A percentile compares a stretch with the other conserved stretches of the same genome.
Evolutionary conservation across 2,113 vertebrate species (phyloP).

Genomic region (Puma concolor): DNA sequence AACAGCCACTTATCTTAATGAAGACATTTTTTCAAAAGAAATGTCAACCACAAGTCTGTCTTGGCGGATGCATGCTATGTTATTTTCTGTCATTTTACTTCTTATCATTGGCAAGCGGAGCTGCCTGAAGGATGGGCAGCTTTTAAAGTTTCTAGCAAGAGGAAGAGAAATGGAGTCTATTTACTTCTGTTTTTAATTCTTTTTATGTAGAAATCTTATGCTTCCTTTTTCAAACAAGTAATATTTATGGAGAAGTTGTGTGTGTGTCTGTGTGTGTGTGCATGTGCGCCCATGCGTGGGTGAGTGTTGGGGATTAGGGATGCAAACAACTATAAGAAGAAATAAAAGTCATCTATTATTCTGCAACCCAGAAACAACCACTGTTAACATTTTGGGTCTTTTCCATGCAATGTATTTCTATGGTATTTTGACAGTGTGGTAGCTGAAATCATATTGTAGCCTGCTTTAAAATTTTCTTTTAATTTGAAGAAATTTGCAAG

Average conservation of each 20-base stretch:
- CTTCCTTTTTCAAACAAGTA: conserved; percentile 37
- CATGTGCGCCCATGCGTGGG: fast-evolving
- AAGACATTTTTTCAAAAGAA: conserved; percentile 33
- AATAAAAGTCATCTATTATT: conserved; percentile 43
- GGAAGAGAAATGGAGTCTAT: conserved; percentile 28
- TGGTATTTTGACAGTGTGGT: conserved; percentile 13
- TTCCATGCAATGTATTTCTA: conserved; percentile 5
- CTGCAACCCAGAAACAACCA: conserved; percentile 11
- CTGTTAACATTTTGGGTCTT: conserved; percentile 43
- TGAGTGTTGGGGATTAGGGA: not conserved
- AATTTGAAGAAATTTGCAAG: not conserved
- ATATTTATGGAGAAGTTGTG: not conserved
- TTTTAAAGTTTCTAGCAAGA: conserved; percentile 57
- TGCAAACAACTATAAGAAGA: not conserved
- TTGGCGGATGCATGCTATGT: conserved; percentile 44
- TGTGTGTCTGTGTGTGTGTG: not conserved
- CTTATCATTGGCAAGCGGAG: conserved; percentile 20
- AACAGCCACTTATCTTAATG: conserved; percentile 74
- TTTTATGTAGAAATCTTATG: conserved; percentile 46
- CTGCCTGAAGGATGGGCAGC: conserved; percentile 63
- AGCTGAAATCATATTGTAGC: conserved; percentile 24
- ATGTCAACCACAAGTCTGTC: conserved; percentile 71
- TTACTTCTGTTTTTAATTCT: conserved; percentile 66
- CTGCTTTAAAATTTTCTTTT: not conserved
- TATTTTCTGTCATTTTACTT: conserved; percentile 70